Evolutionary conservation across 2,113 vertebrate species (phyloP), one percentile per base, ranked within the genome.

Genomic region (Cottus gobio): DNA sequence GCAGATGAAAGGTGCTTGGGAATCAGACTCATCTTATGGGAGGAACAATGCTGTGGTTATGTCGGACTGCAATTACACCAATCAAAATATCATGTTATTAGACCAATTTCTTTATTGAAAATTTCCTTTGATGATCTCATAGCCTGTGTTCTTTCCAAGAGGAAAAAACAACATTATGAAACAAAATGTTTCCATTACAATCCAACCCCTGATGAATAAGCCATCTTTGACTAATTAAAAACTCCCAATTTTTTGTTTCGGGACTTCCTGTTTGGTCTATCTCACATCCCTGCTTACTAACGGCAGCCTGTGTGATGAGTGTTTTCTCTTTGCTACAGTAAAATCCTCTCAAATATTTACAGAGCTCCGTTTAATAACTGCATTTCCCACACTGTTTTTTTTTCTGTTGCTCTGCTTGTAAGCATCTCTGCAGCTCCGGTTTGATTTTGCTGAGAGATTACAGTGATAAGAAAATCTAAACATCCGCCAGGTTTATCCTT

Each of bases 191-290:
- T 91, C 86, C 66, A 61, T 79, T 87, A 90, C 88, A 94, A 94
- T 44, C 93, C 93, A 93, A 77, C 72, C 64, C 69, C 61, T 89
- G 84, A 91, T 85, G 84, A 93, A 85, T 88, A 64, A 83, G 79
- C 84, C 85, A 90, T 91, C 87, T 90, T 87, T 84, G 56, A 84
- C 91, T 95, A 92, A 95, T 95, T 94, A 94, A 95, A 94, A 91
- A 91, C 86, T 81, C 81, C 81, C 75, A 71, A 86, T 88, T 95
- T 93, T 93, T 95, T 94, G 85, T 89, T n/a, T n/a, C n/a, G 90
- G 77, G 71, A 90, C 92, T 94, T 95, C 94, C 94, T 95, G 93
- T 95, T 95, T 94, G 92, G 94, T 95, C 95, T 95, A 88, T 84
- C 83, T 84, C 84, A 92, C 90, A 94, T 93, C 93, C 93, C 84